phyloP scores from a whole-genome alignment of 2,888 invertebrate genomes.

The Salpingus planirostris region DNA sequence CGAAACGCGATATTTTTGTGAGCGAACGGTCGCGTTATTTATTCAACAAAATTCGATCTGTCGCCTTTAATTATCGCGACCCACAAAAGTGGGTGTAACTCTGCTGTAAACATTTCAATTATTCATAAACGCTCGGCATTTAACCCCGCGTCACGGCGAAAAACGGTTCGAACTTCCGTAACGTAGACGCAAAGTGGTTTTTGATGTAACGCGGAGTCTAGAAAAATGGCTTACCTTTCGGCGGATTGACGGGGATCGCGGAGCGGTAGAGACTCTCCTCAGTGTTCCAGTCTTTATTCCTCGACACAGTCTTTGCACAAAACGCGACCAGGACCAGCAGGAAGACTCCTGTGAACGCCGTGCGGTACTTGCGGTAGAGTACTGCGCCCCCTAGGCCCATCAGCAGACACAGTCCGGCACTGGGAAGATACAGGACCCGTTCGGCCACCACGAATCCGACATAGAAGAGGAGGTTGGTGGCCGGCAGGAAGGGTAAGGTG shows the following conservation, averaged over 20 bases:
- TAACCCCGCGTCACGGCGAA: too few species aligned
- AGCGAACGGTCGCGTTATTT: too few species aligned
- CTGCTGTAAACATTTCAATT: too few species aligned
- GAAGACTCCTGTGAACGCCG: slow-evolving; percentile 44
- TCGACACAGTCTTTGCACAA: slow-evolving; percentile 66
- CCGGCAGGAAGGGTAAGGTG: slow-evolving; percentile 88
- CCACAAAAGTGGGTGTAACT: too few species aligned
- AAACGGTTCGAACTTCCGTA: too few species aligned
- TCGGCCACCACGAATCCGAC: slow-evolving; percentile 98
- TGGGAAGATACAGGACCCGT: slow-evolving; percentile 90
- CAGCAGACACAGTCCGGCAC: slow-evolving; percentile 88
- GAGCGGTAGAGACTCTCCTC: slow-evolving; percentile 90
- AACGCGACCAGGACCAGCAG: slow-evolving; percentile 55
- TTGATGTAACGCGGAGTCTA: too few species aligned
- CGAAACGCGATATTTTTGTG: too few species aligned
- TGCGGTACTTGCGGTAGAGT: slow-evolving; percentile 40
- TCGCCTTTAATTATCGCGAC: too few species aligned
- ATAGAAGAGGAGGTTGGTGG: slow-evolving; percentile 93
- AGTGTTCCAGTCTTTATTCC: slow-evolving; percentile 87
- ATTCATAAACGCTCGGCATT: too few species aligned
- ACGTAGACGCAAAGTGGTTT: too few species aligned
- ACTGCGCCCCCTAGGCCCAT: slow-evolving; percentile 64
- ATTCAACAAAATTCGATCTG: too few species aligned
- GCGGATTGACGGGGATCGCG: slow-evolving; percentile 86
- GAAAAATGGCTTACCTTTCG: slow-evolving; percentile 92